Base-by-base conservation (phyloP, 2,797 vertebrate species). In the Danio kyathit region DNA sequence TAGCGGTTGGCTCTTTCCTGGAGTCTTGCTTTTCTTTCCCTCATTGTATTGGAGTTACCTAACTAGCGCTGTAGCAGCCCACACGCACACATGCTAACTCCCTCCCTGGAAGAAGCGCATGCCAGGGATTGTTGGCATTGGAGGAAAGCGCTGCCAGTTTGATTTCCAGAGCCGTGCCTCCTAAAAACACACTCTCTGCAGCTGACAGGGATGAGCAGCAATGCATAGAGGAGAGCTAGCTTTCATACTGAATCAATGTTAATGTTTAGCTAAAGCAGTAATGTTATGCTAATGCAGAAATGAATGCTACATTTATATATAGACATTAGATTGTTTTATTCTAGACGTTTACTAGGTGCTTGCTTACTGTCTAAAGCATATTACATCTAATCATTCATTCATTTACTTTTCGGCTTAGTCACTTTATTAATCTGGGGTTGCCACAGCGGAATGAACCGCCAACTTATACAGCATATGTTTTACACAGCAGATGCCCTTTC, bases 11-110 rank as follows among this genome's bases (percentile, higher is more conserved):
- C 63, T 67, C 51, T 72, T 72, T 44, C 46, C 61, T 76, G 38
- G 21, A 59, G 66, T 52, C 48, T 76, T 69, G 65, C 21, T 63
- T 79, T 51, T 80, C 54, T 84, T 70, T 87, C 52, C 63, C 60
- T 73, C 73, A 81, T 74, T 84, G 82, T 84, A 79, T 81, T 87
- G 77, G 79, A 87, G 87, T 89, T 89, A 88, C 86, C 85, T 89
- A 89, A 89, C 88, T 86, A 86, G 84, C 81, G 69, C 84, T 76
- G 83, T 84, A 41, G 81, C 86, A 88, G 82, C 88, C 88, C 88
- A 89, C 88, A 88, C 80, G 43, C 76, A 60, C 54, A 85, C 69
- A 41, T 9, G n/a, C 87, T 80, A 80, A 72, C 87, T 82, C 83
- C 80, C 85, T 81, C 54, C 0, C 76, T 10, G 57, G 60, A 85